Conservation (phyloP, 2,888 invertebrate species). For the Chrysina gloriosa region DNA sequence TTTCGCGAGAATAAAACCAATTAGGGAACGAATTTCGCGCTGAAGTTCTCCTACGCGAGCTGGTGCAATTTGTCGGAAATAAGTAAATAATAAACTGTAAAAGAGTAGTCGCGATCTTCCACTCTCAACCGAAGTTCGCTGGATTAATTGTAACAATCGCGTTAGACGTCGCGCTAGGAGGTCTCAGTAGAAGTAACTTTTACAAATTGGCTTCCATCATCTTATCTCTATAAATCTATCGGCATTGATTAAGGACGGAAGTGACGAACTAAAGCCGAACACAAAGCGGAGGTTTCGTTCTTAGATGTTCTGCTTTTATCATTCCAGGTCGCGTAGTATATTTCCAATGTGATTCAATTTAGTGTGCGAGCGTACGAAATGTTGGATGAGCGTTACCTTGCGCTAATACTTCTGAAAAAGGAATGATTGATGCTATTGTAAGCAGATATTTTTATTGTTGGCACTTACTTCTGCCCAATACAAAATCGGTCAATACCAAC, state of each 20-base stretch:
- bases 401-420: no score
- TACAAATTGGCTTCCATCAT: slow-evolving; percentile 36
- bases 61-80: not conserved
- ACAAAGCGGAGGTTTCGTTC: not conserved
- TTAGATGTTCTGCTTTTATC: not conserved
- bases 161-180: slow-evolving; percentile 9
- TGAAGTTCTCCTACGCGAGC: slow-evolving; percentile 9
- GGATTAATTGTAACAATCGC: slow-evolving; percentile 38
- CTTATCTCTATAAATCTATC: slow-evolving; percentile 38
- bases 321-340: not conserved
- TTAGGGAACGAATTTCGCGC: slow-evolving; percentile 2
- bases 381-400: no score
- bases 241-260: slow-evolving; percentile 21
- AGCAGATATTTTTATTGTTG: no score
- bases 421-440: no score
- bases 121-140: not conserved
- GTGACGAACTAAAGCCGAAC: slow-evolving; percentile 7
- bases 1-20: slow-evolving; percentile 17
- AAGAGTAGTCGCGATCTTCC: not conserved
- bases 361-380: no score
- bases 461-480: no score
- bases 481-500: no score
- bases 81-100: slow-evolving; percentile 35
- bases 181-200: slow-evolving; percentile 24
- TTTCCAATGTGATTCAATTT: slow-evolving; percentile 2